Base-by-base conservation (phyloP, 2,113 vertebrate species). In the Thalassoma bifasciatum region DNA sequence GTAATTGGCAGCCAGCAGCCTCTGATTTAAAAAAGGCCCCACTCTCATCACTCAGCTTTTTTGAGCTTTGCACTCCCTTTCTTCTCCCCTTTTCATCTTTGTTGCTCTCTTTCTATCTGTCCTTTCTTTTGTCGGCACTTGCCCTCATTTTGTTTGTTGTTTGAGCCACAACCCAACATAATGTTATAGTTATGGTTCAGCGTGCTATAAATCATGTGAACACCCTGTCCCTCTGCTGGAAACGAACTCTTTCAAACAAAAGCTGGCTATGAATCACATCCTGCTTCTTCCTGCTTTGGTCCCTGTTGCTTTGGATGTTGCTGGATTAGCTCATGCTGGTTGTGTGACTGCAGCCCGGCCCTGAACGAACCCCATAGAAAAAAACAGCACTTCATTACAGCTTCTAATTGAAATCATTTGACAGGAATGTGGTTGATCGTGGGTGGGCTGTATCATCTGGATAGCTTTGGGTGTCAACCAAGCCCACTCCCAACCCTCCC, bases 391-490 rank as follows among this genome's bases (percentile, higher is more conserved):
- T 79, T 36, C 16, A 73, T 86, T 81, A 68, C 64, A 76, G 66
- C 64, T 40, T 84, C 60, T 88, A 85, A 87, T 92, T 83, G 79
- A 89, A 60, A 67, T 68, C 67, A 77, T 83, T 79, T 82, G 83
- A 70, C 75, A 81, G 67, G 72, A 75, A 79, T 83, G 84, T 67
- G 84, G 53, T 61, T 62, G 59, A 80, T 65, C 50, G 54, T 88
- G 86, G 86, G 89, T 85, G 83, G 86, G 75, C 88, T 37, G 17
- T 66, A 66, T 89, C 80, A 79, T 88, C 76, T 83, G 79, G 58
- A 84, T 56, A 76, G 78, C 79, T 77, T 70, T 73, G 74, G 76
- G 72, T 87, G 79, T 87, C 83, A 79, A 76, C 71, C 76, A 71
- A 78, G 77, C 24, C 50, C 72, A 30, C 82, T 59, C 38, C 68